phyloP scores from a whole-genome alignment of 2,797 vertebrate species.

The Pempheris klunzingeri region DNA sequence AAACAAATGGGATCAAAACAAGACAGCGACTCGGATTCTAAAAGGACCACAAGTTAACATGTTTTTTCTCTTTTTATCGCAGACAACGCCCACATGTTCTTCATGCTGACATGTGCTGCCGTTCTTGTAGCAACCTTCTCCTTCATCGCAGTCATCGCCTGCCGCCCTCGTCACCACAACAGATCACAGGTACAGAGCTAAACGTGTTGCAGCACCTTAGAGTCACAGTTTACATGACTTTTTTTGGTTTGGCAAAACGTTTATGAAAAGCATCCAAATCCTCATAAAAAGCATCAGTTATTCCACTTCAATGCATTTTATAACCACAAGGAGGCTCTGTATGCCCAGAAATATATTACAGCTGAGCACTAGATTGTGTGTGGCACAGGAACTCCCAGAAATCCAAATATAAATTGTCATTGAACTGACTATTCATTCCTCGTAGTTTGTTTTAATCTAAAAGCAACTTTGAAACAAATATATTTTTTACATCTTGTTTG shows the following conservation, averaged over 20 bases:
- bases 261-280: not conserved
- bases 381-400: not conserved
- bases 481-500: not conserved
- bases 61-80: constrained; percentile 33
- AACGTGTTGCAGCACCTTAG: not conserved
- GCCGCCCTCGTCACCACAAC: constrained; percentile 76
- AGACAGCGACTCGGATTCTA: not conserved
- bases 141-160: constrained; percentile 85
- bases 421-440: not conserved
- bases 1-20: not conserved
- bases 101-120: constrained; percentile 86
- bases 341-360: constrained; percentile 3
- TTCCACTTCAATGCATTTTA: not conserved
- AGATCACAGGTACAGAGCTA: constrained; percentile 82
- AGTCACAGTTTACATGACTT: not conserved
- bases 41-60: not conserved
- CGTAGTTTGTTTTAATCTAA: not conserved
- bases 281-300: not conserved
- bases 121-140: constrained; percentile 84
- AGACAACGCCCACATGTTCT: constrained; percentile 85
- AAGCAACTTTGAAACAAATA: not conserved
- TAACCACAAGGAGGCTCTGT: constrained; percentile 69
- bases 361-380: constrained; percentile 1
- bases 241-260: not conserved
- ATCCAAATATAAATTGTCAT: not conserved